These are phyloP conservation scores for Mormyrus lacerda DNA, from an alignment of 2,113 vertebrate genomes.

Conservation along the genomic window DNA sequence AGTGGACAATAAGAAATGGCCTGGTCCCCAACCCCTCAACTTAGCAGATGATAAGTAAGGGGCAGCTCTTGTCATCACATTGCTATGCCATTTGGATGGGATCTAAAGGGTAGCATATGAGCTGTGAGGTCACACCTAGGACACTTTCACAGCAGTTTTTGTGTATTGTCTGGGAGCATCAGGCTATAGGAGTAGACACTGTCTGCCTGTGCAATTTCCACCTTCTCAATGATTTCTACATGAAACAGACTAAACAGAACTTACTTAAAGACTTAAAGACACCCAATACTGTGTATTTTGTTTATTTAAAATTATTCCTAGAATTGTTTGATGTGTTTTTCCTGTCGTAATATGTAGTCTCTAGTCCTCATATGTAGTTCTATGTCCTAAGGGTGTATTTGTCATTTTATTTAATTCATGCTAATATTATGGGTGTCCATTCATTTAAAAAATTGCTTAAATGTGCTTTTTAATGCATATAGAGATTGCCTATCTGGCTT, in stretches of 20 bases:
- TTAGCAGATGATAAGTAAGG: conserved; percentile 1
- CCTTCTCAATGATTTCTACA: neutral
- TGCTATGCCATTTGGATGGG: neutral
- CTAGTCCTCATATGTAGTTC: neutral
- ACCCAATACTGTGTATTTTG: neutral
- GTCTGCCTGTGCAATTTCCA: neutral
- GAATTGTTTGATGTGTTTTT: neutral
- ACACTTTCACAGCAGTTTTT: neutral
- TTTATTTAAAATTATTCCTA: neutral
- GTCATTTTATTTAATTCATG: neutral
- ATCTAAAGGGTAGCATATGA: neutral
- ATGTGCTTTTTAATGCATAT: neutral
- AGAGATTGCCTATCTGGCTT: neutral
- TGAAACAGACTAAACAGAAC: neutral
- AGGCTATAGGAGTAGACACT: neutral
- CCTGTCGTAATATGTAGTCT: neutral
- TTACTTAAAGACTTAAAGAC: neutral
- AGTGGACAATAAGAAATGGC: neutral
- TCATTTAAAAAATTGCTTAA: neutral
- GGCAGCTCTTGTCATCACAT: neutral
- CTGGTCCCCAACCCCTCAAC: neutral
- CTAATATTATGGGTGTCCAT: neutral
- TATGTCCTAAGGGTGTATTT: neutral
- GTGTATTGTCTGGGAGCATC: neutral
- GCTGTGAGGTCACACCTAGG: neutral